Evolutionary conservation across 2,888 invertebrate genomes (phyloP).

Genomic region (Protodeltote pygarga): DNA sequence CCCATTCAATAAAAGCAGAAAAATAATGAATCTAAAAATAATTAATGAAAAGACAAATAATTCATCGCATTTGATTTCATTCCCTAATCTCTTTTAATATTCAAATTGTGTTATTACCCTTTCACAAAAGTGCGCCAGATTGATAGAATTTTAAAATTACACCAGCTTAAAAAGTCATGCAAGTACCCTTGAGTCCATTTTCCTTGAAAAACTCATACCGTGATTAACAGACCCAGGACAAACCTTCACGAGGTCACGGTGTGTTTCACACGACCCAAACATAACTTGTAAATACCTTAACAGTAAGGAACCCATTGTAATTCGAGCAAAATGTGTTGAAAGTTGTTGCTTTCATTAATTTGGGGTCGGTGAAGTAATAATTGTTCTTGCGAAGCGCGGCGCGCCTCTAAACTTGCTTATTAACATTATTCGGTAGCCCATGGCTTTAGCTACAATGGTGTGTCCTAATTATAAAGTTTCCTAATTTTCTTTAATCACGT

Average conservation of each 20-base stretch:
- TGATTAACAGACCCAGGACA: too few relatives aligned
- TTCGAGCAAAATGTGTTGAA: conserved; percentile 61
- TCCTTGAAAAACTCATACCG: too few relatives aligned
- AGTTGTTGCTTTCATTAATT: conserved; percentile 70
- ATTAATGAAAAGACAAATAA: too few relatives aligned
- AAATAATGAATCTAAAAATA: too few relatives aligned
- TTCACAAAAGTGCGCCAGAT: too few relatives aligned
- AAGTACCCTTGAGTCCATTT: too few relatives aligned
- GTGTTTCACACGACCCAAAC: conserved; percentile 12
- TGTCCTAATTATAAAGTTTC: conserved; percentile 72
- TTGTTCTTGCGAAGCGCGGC: conserved; percentile 69
- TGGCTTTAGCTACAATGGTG: conserved; percentile 61
- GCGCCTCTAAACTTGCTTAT: conserved; percentile 72
- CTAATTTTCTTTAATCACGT: conserved; percentile 76
- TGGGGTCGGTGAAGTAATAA: conserved; percentile 73
- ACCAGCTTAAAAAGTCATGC: too few relatives aligned
- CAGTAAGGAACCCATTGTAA: conserved; percentile 53
- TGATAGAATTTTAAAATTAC: too few relatives aligned
- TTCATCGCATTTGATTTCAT: too few relatives aligned
- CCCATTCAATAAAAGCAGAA: too few relatives aligned
- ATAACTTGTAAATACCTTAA: conserved; percentile 42
- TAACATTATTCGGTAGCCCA: conserved; percentile 60
- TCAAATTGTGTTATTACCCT: too few relatives aligned
- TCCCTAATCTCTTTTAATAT: too few relatives aligned
- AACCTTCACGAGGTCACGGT: neutral